A percentile compares a stretch with the other conserved stretches of the same genome.
Conservation (phyloP, 2,888 invertebrate species). For the Idaea straminata region DNA sequence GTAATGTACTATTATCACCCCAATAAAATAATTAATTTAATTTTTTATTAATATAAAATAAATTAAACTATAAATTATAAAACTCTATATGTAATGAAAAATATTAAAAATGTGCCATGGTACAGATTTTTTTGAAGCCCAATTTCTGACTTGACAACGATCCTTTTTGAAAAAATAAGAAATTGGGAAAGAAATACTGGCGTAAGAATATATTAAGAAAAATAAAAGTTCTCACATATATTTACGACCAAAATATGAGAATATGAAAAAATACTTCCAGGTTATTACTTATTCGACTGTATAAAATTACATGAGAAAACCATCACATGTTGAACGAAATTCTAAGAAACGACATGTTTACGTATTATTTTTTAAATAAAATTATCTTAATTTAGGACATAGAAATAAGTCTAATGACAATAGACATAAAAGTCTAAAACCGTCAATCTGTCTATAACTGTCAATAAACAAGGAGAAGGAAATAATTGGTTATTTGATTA, state of each 20-base stretch:
- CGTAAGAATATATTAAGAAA: background rate
- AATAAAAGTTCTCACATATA: background rate
- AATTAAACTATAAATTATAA: constrained; percentile 62
- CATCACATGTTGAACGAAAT: background rate
- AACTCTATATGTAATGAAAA: too few relatives aligned
- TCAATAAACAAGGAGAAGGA: too few relatives aligned
- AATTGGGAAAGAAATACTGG: background rate
- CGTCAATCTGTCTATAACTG: too few relatives aligned
- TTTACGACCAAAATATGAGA: background rate
- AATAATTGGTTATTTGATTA: too few relatives aligned
- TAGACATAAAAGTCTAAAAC: too few relatives aligned
- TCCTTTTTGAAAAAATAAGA: too few relatives aligned
- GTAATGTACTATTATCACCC: too few relatives aligned
- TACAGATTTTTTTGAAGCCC: too few relatives aligned
- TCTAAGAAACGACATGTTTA: background rate
- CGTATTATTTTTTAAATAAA: background rate
- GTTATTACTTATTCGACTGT: background rate
- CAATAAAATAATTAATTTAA: constrained; percentile 79
- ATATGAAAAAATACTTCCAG: background rate
- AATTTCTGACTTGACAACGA: too few relatives aligned
- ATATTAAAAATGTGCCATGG: too few relatives aligned
- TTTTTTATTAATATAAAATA: constrained; percentile 39
- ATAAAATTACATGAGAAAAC: background rate
- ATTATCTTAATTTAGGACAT: background rate
- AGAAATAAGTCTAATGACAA: too few relatives aligned